Percentiles rank a stretch among this genome's conserved stretches.
phyloP scores from a whole-genome alignment of 1,140 invertebrate species.

The Nautilus pompilius region DNA sequence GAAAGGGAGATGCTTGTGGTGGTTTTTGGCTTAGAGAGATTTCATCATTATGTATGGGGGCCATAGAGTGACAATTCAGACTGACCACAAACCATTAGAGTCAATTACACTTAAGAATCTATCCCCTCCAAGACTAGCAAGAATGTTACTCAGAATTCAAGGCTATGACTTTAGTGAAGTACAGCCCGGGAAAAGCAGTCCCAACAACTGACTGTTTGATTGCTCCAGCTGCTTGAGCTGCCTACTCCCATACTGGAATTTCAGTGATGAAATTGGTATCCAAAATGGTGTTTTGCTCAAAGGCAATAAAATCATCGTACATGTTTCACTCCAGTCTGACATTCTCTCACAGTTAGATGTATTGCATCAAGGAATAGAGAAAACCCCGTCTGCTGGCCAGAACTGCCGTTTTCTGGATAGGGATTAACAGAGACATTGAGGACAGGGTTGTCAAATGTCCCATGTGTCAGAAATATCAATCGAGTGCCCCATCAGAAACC shows the following conservation, averaged over 20 bases:
- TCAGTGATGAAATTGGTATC: background rate
- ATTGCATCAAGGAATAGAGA: constrained; percentile 19
- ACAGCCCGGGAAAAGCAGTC: constrained; percentile 18
- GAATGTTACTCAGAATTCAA: constrained; percentile 20
- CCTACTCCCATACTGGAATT: constrained; percentile 3
- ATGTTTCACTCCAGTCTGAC: constrained; percentile 5
- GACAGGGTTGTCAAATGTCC: constrained; percentile 18
- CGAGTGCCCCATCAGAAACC: constrained; percentile 18
- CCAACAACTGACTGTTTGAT: constrained; percentile 23
- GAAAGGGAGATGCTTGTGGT: constrained; percentile 56
- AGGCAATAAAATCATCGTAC: constrained; percentile 6
- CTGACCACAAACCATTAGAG: constrained; percentile 48
- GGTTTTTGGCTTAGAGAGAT: constrained; percentile 44
- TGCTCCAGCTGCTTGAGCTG: background rate
- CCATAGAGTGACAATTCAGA: constrained; percentile 23
- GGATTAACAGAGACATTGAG: constrained; percentile 25
- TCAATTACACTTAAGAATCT: constrained; percentile 20
- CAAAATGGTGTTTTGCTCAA: constrained; percentile 2
- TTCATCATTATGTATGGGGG: constrained; percentile 54
- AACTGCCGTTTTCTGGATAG: constrained; percentile 24
- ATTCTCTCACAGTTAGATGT: constrained; percentile 20
- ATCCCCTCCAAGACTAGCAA: constrained; percentile 19
- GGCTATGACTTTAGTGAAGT: constrained; percentile 27
- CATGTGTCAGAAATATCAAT: constrained; percentile 16
- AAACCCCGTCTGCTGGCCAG: constrained; percentile 16